These are phyloP conservation scores for Rynchops niger DNA, from an alignment of 2,113 vertebrate species.

Conservation along the genomic window DNA sequence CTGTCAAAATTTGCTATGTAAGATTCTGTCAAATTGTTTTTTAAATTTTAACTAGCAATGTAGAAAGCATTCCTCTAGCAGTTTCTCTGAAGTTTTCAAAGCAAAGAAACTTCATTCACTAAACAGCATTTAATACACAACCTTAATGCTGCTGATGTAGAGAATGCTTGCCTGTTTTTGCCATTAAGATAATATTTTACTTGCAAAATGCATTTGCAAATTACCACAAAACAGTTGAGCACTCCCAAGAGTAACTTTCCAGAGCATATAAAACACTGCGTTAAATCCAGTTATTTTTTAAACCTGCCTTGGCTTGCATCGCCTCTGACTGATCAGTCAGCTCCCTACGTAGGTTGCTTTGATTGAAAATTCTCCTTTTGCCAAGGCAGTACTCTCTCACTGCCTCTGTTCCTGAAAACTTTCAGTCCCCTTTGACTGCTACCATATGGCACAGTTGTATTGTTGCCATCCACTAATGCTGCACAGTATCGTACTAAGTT, in stretches of 20 bases:
- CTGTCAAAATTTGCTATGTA: not conserved
- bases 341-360: not conserved
- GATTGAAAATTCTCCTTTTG: slow-evolving; percentile 31
- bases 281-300: not conserved
- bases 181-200: not conserved
- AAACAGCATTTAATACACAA: not conserved
- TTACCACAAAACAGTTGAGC: not conserved
- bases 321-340: not conserved
- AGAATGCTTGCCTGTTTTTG: not conserved
- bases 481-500: not conserved
- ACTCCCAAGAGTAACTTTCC: not conserved
- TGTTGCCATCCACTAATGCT: not conserved
- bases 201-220: not conserved
- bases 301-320: not conserved
- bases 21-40: not conserved
- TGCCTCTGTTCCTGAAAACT: slow-evolving; percentile 12
- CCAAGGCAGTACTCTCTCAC: not conserved
- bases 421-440: slow-evolving; percentile 25
- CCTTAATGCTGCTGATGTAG: not conserved
- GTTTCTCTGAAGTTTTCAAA: not conserved
- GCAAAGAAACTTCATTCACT: not conserved
- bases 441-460: not conserved
- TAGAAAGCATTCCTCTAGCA: not conserved
- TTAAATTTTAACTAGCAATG: not conserved
- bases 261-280: not conserved